Base-by-base conservation (phyloP, 2,888 invertebrate genomes). In the Amphipoea lucens region DNA sequence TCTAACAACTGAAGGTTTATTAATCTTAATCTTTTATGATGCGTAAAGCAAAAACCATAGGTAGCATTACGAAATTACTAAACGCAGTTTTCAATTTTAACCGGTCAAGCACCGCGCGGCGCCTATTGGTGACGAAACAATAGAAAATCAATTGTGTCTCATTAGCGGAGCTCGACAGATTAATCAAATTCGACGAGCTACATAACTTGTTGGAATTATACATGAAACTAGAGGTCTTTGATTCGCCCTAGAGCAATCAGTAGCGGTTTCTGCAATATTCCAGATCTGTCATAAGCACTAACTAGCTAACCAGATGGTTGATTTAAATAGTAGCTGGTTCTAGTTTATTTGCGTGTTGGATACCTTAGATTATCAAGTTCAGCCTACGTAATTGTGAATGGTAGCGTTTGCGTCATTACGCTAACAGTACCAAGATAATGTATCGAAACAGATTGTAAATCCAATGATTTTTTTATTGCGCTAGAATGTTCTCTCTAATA, bases 41-140 rank as follows among this genome's bases (percentile, higher is more conserved):
- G 29, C 14, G 42, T 68, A 2, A 42, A 60, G 70, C 51, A 87
- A 87, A 88, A 87, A 79, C 63, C 48, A 14, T 67, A 60, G 20
- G 57, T n/a, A 40, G 7, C 17, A 67, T 69, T 70, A 69, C 65
- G 23, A 74, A 71, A 84, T 81, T 74, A 72, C 29, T 70, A 63
- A 78, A 74, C 65, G 60, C 72, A 66, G 54, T 72, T 83, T 78
- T 81, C 60, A 83, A 81, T 12, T 73, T 66, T 70, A n/a, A n/a
- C n/a, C n/a, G n/a, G n/a, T n/a, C n/a, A n/a, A n/a, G n/a, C n/a
- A n/a, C n/a, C n/a, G n/a, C n/a, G n/a, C n/a, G n/a, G n/a, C n/a
- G n/a, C n/a, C n/a, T n/a, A n/a, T n/a, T n/a, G n/a, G n/a, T n/a
- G n/a, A n/a, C n/a, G n/a, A n/a, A n/a, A n/a, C n/a, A n/a, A n/a